Evolutionary conservation across 2,113 vertebrate species (phyloP).

Genomic region (Hippocampus barbouri): DNA sequence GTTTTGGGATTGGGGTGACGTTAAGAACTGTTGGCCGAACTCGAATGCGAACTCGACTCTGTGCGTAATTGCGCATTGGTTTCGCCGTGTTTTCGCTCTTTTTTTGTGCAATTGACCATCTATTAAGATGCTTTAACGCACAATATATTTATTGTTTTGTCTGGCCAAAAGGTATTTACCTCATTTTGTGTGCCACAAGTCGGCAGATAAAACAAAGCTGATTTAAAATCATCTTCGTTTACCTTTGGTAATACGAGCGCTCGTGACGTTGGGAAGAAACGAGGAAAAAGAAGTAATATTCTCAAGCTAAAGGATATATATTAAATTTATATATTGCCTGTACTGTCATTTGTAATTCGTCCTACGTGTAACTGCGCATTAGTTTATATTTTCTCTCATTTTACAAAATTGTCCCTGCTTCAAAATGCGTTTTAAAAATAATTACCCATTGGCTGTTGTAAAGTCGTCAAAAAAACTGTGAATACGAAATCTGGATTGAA

Average conservation of each 20-base stretch:
- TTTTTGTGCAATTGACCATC: not conserved
- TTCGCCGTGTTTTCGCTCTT: not conserved
- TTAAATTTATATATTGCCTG: not conserved
- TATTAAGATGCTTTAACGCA: not conserved
- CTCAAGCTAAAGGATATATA: not conserved
- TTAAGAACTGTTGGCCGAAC: not conserved
- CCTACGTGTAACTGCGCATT: not conserved
- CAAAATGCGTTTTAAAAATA: not conserved
- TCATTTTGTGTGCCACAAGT: not conserved
- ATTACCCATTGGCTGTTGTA: not conserved
- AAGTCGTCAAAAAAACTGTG: not conserved
- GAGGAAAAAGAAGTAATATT: not conserved
- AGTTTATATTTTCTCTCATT: not conserved
- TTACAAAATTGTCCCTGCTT: not conserved
- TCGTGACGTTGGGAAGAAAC: not conserved
- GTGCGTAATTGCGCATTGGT: constrained; percentile 52
- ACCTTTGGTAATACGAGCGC: too few species aligned
- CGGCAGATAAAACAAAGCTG: not conserved
- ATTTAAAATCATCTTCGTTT: not conserved
- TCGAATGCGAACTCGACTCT: not conserved
- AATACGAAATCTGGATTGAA: too few species aligned
- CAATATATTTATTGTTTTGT: not conserved
- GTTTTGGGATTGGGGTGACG: not conserved
- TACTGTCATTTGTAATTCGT: not conserved
- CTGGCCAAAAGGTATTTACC: not conserved